Evolutionary conservation across 2,888 invertebrate genomes (phyloP), one percentile per base, ranked within the genome.

Genomic region (Micropterix aruncella): DNA sequence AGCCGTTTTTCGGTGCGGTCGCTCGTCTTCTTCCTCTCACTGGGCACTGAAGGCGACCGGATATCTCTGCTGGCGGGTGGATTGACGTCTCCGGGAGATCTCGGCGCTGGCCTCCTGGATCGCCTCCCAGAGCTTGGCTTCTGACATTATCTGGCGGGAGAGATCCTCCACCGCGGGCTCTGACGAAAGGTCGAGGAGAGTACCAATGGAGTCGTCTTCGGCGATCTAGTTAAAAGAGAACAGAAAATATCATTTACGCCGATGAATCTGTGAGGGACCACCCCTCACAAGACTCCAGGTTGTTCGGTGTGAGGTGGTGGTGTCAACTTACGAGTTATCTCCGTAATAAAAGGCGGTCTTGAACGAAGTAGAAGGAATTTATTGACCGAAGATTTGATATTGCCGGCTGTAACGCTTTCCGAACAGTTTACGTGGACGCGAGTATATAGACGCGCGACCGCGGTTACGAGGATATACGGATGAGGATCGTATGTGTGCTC

Each of bases 51-150:
- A 60, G 2, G 54, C 53, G 16, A 55, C 48, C 14, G 53, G 52
- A 45, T 50, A 54, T 46, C 54, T 55, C 38, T 55, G 53, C 44
- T 55, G 55, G 18, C 65, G 46, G 44, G 52, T 69, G 47, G 70
- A 71, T 51, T 74, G 77, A 57, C 77, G 79, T 50, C 78, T 70
- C 47, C 79, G 65, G 19, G 77, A 71, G 46, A 84, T 69, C 58
- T 84, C 84, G 9, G 77, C 73, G 57, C 81, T 80, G 1, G 84
- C 84, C 54, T 84, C 84, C 55, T 85, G 85, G 15, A 86, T 80
- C 2, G 85, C 84, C 55, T 86, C 86, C 77, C 83, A 85, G 16
- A 82, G 66, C 52, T 81, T 80, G 0, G 85, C 85, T 63, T 85
- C 84, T 0, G 83, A 83, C 59, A 86, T 72, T 15, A 86, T 85